Percentiles rank a stretch among this genome's conserved stretches.
phyloP scores from a whole-genome alignment of 2,888 invertebrate genomes.

The Crematogaster levior region DNA sequence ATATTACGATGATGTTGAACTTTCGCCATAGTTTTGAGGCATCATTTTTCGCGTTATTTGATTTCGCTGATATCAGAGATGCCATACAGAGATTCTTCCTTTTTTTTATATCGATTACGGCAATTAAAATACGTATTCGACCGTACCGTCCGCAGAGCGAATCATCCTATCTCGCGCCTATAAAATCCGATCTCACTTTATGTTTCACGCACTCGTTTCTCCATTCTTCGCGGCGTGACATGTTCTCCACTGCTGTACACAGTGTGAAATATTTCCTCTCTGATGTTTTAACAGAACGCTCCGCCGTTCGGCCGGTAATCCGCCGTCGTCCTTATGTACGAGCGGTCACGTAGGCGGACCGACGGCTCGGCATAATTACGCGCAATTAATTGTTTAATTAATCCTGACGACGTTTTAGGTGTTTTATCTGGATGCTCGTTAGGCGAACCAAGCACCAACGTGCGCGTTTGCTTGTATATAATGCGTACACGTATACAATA shows the following conservation, averaged over 20 bases:
- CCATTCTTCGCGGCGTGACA: not conserved
- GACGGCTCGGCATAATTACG: slow-evolving; percentile 77
- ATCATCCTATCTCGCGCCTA: slow-evolving; percentile 1
- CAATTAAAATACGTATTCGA: slow-evolving; percentile 31
- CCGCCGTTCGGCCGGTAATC: slow-evolving; percentile 1
- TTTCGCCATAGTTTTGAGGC: not conserved
- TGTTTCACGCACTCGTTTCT: not conserved
- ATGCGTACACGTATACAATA: not conserved
- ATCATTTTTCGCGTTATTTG: not conserved
- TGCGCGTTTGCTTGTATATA: not conserved
- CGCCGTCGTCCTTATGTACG: slow-evolving; percentile 33
- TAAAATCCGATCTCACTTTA: slow-evolving; percentile 29
- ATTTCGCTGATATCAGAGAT: not conserved
- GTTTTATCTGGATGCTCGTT: slow-evolving; percentile 83
- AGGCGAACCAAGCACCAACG: slow-evolving; percentile 61
- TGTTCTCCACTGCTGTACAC: no score
- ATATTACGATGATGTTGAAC: not conserved
- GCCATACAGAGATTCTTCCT: not conserved
- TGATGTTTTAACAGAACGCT: slow-evolving; percentile 23
- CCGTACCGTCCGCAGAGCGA: not conserved
- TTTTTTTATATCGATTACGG: slow-evolving; percentile 10
- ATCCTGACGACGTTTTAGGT: slow-evolving; percentile 80
- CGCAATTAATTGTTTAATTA: slow-evolving; percentile 84
- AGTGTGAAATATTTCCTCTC: not conserved
- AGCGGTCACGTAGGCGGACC: slow-evolving; percentile 57